Evolutionary conservation across 1,140 invertebrate genomes (phyloP).

Genomic region (Bombus waltoni): DNA sequence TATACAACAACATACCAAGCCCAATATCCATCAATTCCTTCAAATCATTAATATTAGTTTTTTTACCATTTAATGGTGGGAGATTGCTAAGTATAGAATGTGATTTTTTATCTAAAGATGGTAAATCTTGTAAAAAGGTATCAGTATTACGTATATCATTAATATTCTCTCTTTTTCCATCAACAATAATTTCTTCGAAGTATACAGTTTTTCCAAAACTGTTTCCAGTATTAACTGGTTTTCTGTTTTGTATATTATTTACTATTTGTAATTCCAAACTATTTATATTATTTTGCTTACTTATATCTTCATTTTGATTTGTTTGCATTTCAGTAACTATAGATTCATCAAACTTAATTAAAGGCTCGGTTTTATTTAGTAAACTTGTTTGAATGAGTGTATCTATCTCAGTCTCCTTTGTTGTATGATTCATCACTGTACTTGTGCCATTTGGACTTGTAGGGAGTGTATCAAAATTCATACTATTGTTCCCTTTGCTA

Average conservation of each 20-base stretch:
- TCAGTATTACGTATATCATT: conserved; percentile 71
- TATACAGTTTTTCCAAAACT: conserved; percentile 77
- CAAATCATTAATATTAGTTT: conserved; percentile 80
- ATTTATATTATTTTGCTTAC: conserved; percentile 73
- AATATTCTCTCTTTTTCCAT: conserved; percentile 77
- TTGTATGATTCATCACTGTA: conserved; percentile 45
- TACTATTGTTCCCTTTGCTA: conserved; percentile 70
- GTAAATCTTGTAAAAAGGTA: conserved; percentile 76
- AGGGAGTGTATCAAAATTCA: conserved; percentile 60
- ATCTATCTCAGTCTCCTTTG: conserved; percentile 66
- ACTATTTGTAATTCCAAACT: conserved; percentile 72
- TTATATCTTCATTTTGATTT: conserved; percentile 74
- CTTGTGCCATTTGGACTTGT: conserved; percentile 59
- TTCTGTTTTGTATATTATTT: conserved; percentile 78
- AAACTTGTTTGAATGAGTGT: conserved; percentile 64
- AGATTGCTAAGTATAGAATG: conserved; percentile 79
- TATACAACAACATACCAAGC: conserved; percentile 68
- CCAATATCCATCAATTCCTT: conserved; percentile 81
- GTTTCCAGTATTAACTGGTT: conserved; percentile 66
- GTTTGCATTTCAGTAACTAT: conserved; percentile 63
- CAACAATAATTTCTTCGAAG: conserved; percentile 80
- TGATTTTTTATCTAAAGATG: conserved; percentile 75
- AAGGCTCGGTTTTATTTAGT: conserved; percentile 72
- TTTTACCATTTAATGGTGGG: conserved; percentile 79
- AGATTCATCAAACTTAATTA: conserved; percentile 77